These are phyloP conservation scores for Siderastrea siderea DNA, from an alignment of 92 coral and sea anemone species.

Conservation along the genomic window DNA sequence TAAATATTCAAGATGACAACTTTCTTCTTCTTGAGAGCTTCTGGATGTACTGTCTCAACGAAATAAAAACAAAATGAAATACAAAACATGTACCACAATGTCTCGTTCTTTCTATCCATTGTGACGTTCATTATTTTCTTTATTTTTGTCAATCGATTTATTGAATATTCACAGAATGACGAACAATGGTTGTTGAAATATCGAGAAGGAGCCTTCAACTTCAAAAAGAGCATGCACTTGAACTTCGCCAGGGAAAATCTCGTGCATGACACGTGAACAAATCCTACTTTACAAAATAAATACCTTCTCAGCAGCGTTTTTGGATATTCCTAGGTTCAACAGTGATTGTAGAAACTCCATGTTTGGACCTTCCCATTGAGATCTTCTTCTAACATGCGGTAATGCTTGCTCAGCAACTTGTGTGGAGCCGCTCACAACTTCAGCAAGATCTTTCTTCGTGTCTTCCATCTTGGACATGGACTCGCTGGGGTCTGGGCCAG, in stretches of 20 bases:
- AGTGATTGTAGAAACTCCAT: constrained; percentile 71
- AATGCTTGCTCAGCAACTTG: background rate
- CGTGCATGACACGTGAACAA: constrained; percentile 31
- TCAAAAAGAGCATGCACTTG: background rate
- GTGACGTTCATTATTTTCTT: too few relatives aligned
- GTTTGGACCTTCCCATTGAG: constrained; percentile 75
- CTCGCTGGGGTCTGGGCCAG: background rate
- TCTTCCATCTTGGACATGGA: constrained; percentile 21
- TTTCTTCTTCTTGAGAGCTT: too few relatives aligned
- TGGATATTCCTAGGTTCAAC: constrained; percentile 82
- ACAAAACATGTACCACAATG: too few relatives aligned
- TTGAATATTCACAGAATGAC: too few relatives aligned
- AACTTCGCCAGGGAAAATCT: background rate
- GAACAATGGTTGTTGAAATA: too few relatives aligned
- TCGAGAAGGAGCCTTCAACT: too few relatives aligned
- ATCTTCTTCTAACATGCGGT: constrained; percentile 33
- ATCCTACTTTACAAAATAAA: background rate
- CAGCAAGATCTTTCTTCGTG: constrained; percentile 19
- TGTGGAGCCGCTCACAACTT: constrained; percentile 20
- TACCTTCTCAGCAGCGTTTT: constrained; percentile 90
- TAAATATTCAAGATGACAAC: too few relatives aligned
- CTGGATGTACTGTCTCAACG: too few relatives aligned
- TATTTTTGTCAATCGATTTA: too few relatives aligned
- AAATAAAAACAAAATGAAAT: too few relatives aligned
- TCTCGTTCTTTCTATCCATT: too few relatives aligned